Base-by-base conservation (phyloP, 2,797 vertebrate species). In the Falco biarmicus region DNA sequence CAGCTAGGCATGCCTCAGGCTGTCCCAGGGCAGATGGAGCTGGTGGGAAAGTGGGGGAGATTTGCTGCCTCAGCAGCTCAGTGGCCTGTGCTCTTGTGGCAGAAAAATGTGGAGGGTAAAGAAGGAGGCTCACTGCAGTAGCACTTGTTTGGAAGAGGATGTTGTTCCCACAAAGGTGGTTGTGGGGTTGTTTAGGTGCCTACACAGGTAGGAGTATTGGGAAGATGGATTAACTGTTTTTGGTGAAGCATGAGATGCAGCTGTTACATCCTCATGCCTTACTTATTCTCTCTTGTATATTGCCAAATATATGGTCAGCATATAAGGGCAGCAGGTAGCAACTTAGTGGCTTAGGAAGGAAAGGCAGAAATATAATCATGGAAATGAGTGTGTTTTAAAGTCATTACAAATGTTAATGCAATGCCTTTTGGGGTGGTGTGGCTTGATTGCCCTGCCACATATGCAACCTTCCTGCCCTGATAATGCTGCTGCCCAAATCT, bases 391-490 rank as follows among this genome's bases (percentile, higher is more conserved):
- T 31, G 18, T 15, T 69, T 57, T 47, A 26, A 65, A 79, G 59
- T 39, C n/a, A 37, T 25, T 83, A 3, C 20, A 60, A 11, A 12
- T 57, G 51, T 56, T 59, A 63, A 48, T 50, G 10, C 2, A 0
- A 12, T 32, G 31, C 7, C 37, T 37, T 78, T 21, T 25, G 63
- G 34, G 8, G 15, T 51, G 11, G 21, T 32, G 16, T 34, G 69
- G 15, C 4, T 66, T 19, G 6, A 31, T n/a, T 2, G 11, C 28
- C 56, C 21, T 66, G 63, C n/a, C 13, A 8, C 24, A 3, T 0
- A 3, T 6, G 11, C 26, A 11, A 17, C 41, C 24, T 37, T 45
- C 21, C 32, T 11, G 5, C 29, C 61, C 20, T 22, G 43, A 13
- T 29, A 63, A 1, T 18, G 54, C 66, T 71, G 51, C 71, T 75